phyloP scores from a whole-genome alignment of 2,888 invertebrate genomes.

The Halictus ligatus region DNA sequence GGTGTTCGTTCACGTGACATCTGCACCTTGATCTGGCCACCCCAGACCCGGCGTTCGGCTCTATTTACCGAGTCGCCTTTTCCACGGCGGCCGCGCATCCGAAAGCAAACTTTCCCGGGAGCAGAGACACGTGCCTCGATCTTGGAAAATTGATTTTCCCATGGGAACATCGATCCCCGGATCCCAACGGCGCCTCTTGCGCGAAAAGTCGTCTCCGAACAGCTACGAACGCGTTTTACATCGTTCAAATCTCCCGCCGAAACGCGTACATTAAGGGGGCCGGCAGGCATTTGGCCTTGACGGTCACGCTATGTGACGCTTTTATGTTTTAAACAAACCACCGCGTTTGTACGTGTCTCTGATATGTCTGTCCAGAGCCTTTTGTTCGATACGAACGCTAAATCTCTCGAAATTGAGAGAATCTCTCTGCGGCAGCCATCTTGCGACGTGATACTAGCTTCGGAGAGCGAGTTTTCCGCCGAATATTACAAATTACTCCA shows the following conservation, averaged over 20 bases:
- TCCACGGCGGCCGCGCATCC: slow-evolving; percentile 10
- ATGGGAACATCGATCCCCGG: slow-evolving; percentile 18
- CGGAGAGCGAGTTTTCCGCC: too few relatives aligned
- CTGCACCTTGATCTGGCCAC: slow-evolving; percentile 64
- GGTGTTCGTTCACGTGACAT: slow-evolving; percentile 71
- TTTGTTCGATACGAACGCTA: too few relatives aligned
- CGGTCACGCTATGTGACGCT: too few relatives aligned
- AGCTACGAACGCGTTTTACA: neutral
- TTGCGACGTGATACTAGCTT: too few relatives aligned
- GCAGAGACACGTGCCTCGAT: slow-evolving; percentile 15
- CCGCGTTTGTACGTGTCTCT: too few relatives aligned
- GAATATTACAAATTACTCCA: too few relatives aligned
- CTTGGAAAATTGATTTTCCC: slow-evolving; percentile 44
- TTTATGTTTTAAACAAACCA: too few relatives aligned
- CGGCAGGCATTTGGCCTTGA: too few relatives aligned
- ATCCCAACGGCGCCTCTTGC: neutral
- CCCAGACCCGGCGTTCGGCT: slow-evolving; percentile 27
- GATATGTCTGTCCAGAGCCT: too few relatives aligned
- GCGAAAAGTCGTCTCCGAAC: neutral
- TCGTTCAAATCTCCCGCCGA: neutral
- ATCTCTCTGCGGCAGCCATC: too few relatives aligned
- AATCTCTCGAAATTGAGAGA: too few relatives aligned
- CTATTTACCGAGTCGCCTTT: slow-evolving; percentile 65
- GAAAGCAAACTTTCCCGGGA: slow-evolving; percentile 43
- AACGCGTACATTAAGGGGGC: neutral